Conservation (phyloP, 2,888 invertebrate species). For the Lumbricus terrestris region DNA sequence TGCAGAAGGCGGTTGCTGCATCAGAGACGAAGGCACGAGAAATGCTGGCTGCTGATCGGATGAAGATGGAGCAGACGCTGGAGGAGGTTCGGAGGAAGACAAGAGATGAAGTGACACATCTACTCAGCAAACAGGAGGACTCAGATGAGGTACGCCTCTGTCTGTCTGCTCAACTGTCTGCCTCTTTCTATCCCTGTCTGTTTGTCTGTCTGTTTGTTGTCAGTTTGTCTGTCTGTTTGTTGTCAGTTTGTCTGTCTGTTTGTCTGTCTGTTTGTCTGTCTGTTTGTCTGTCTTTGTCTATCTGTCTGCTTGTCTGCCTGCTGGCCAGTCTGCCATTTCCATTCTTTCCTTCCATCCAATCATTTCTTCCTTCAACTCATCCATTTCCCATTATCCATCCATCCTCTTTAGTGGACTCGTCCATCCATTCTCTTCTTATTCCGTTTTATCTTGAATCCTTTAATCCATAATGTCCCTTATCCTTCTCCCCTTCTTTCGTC, state of each 20-base stretch:
- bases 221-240: too few relatives aligned
- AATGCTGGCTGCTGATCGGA: conserved; percentile 73
- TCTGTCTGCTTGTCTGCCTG: background rate
- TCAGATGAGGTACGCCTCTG: conserved; percentile 50
- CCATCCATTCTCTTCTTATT: too few relatives aligned
- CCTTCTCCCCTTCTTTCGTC: too few relatives aligned
- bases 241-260: background rate
- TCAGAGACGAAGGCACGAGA: conserved; percentile 84
- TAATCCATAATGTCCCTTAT: too few relatives aligned
- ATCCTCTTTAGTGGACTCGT: too few relatives aligned
- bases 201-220: background rate
- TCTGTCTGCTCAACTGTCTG: background rate
- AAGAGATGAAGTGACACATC: conserved; percentile 56
- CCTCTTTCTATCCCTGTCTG: background rate
- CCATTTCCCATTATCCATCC: too few relatives aligned
- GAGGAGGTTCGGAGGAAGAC: conserved; percentile 62
- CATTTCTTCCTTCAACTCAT: background rate
- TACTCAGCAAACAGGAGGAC: conserved; percentile 59
- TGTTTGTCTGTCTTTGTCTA: background rate
- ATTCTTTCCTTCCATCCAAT: background rate
- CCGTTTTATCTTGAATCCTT: too few relatives aligned
- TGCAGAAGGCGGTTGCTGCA: conserved; percentile 80
- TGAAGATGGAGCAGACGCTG: conserved; percentile 72
- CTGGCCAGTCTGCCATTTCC: background rate
- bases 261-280: background rate